phyloP scores from a whole-genome alignment of 2,797 vertebrate species.

The Eutrigla gurnardus region DNA sequence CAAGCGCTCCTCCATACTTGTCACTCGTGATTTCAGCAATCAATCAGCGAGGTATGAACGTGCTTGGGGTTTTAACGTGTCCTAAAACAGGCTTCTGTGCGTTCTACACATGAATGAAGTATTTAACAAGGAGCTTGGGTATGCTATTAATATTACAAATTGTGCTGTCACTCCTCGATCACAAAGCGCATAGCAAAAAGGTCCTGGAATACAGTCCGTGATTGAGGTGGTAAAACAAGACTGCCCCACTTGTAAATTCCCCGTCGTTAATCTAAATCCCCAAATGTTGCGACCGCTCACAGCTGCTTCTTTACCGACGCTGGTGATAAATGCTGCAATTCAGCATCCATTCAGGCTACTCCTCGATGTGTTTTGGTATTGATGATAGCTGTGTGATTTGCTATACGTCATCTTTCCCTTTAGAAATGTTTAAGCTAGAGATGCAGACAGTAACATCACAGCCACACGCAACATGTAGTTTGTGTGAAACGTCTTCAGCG shows the following conservation, averaged over 20 bases:
- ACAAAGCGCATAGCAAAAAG: not conserved
- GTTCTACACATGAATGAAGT: conserved; percentile 8
- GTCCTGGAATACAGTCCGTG: not conserved
- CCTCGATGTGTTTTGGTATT: not conserved
- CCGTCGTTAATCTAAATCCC: not conserved
- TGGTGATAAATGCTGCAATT: not conserved
- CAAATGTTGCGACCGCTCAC: not conserved
- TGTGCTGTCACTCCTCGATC: not conserved
- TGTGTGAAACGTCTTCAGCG: too few relatives aligned
- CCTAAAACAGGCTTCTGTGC: conserved; percentile 11
- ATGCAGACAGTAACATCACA: too few relatives aligned
- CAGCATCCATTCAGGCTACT: not conserved
- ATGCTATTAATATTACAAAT: conserved; percentile 10
- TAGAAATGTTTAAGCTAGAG: not conserved
- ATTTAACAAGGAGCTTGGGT: not conserved
- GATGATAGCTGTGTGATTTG: not conserved
- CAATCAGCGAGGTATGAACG: conserved; percentile 9
- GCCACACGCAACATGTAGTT: not conserved
- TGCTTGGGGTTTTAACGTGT: conserved; percentile 24
- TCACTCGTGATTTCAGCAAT: conserved; percentile 28
- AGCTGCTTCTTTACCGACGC: not conserved
- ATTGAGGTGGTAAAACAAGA: not conserved
- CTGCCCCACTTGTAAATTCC: not conserved
- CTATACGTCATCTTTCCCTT: not conserved
- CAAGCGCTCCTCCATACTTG: not conserved